A percentile compares a stretch with the other conserved stretches of the same genome.
Conservation (phyloP, 2,888 invertebrate species). For the Tenthredo mesomela region DNA sequence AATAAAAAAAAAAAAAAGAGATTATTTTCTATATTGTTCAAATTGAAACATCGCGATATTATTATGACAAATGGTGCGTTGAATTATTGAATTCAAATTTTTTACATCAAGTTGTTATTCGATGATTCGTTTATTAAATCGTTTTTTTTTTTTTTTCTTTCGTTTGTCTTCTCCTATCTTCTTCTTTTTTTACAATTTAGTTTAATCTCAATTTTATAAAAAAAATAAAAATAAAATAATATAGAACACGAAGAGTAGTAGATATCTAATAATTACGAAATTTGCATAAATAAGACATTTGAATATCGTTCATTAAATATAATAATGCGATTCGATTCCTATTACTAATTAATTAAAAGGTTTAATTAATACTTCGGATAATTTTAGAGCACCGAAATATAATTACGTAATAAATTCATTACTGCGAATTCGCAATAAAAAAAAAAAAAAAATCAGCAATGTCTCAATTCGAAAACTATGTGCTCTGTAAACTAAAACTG, state of each 20-base stretch:
- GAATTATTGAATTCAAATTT: neutral
- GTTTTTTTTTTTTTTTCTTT: neutral
- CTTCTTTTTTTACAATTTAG: neutral
- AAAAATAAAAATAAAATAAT: no score
- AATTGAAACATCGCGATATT: slow-evolving; percentile 67
- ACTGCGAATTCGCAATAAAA: neutral
- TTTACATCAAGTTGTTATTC: neutral
- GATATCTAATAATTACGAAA: neutral
- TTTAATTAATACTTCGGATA: neutral
- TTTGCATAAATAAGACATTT: slow-evolving; percentile 1
- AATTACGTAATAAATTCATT: neutral
- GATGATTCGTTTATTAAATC: neutral
- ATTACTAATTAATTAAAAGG: neutral
- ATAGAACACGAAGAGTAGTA: neutral
- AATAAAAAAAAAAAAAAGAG: no score
- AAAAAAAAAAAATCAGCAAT: neutral
- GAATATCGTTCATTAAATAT: no score
- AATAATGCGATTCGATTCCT: neutral
- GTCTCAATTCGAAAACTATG: neutral
- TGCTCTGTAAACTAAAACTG: slow-evolving; percentile 19
- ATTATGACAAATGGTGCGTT: neutral
- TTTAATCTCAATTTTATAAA: neutral
- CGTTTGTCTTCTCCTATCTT: neutral
- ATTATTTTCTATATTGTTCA: slow-evolving; percentile 74
- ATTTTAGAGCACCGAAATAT: neutral